These are phyloP conservation scores for Acanthurus tractus DNA, from an alignment of 2,797 vertebrate genomes.

Conservation along the genomic window DNA sequence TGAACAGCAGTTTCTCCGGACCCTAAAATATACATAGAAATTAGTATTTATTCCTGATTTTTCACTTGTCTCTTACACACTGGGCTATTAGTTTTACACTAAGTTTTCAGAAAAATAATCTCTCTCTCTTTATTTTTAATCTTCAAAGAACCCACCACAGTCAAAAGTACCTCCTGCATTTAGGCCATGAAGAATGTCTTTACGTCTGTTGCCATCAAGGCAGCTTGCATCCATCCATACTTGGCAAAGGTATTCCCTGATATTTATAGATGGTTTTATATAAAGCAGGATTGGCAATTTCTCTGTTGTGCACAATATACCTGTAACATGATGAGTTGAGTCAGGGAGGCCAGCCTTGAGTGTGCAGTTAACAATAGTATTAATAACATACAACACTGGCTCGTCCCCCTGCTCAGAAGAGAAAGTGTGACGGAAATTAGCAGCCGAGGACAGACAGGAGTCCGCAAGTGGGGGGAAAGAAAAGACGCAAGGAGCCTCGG, in stretches of 20 bases:
- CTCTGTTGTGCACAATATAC: conserved; percentile 73
- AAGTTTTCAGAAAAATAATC: neutral
- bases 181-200: conserved; percentile 20
- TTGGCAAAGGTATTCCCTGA: conserved; percentile 68
- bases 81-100: neutral
- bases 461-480: conserved; percentile 72
- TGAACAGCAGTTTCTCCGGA: conserved; percentile 7
- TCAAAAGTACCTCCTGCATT: neutral
- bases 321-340: conserved; percentile 81
- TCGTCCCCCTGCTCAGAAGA: conserved; percentile 55
- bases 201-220: conserved; percentile 28
- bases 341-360: conserved; percentile 73
- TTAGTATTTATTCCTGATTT: neutral
- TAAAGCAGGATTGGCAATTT: conserved; percentile 72
- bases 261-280: conserved; percentile 80
- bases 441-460: conserved; percentile 78
- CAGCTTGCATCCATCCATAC: conserved; percentile 65
- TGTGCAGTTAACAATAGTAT: conserved; percentile 83
- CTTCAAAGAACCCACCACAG: neutral
- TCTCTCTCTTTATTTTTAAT: neutral
- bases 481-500: conserved; percentile 74
- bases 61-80: neutral
- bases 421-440: conserved; percentile 86
- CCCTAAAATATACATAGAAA: neutral
- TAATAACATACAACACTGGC: conserved; percentile 78